phyloP scores from a whole-genome alignment of 2,888 invertebrate species.

The Leptinotarsa tumamoca region DNA sequence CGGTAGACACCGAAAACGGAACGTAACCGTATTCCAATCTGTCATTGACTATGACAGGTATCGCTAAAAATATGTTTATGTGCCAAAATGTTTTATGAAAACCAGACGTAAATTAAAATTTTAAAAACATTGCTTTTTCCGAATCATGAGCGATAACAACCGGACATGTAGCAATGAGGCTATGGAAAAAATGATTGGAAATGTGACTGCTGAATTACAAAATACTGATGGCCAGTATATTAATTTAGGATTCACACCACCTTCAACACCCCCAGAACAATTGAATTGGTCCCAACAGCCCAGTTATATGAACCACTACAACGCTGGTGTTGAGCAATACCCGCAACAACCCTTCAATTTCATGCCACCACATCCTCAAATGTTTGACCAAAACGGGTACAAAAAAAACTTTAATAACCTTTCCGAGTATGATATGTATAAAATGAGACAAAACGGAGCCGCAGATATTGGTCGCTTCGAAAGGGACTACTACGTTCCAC shows the following conservation, averaged over 20 bases:
- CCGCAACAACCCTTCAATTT: constrained; percentile 50
- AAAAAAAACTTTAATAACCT: constrained; percentile 48
- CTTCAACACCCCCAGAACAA: constrained; percentile 52
- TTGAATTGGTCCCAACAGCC: constrained; percentile 54
- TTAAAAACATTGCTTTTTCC: background rate
- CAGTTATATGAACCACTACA: constrained; percentile 54
- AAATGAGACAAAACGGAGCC: constrained; percentile 52
- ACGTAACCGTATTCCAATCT: background rate
- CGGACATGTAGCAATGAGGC: constrained; percentile 60
- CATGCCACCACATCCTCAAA: constrained; percentile 50
- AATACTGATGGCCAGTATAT: constrained; percentile 71
- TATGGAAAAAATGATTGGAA: constrained; percentile 72
- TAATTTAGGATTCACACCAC: constrained; percentile 68
- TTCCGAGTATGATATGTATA: constrained; percentile 53
- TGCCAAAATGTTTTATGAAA: constrained; percentile 53
- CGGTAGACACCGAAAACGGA: too few relatives aligned
- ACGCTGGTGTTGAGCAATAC: constrained; percentile 43
- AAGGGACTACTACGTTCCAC: constrained; percentile 37
- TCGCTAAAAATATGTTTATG: constrained; percentile 51
- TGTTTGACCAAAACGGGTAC: constrained; percentile 50
- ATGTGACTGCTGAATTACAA: constrained; percentile 72
- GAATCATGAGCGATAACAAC: constrained; percentile 61
- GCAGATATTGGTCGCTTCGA: constrained; percentile 52
- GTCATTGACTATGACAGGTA: constrained; percentile 39
- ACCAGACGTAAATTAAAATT: constrained; percentile 36